Evolutionary conservation across 1,140 invertebrate species (phyloP), one percentile per base, ranked within the genome.

Genomic region (Nephila pilipes): DNA sequence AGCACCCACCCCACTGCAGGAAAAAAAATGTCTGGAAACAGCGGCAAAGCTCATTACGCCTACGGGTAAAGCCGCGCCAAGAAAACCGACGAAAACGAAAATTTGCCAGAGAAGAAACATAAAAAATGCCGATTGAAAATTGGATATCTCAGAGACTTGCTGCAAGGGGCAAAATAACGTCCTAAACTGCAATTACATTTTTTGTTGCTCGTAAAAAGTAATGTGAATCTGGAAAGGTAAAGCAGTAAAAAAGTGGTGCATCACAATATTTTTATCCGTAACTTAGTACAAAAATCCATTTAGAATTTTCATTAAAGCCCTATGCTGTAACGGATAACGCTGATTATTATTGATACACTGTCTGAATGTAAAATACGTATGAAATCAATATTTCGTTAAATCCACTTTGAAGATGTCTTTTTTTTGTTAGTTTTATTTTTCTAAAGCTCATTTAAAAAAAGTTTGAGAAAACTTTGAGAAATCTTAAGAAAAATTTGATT

Each of bases 181-280:
- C 46, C 46, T 29, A 55, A 55, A 55, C 36, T 81, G 80, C 80
- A 81, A 81, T 81, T 81, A 54, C 46, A 81, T 55, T 81, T 81
- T 81, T 81, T 81, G 80, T 46, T 81, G 80, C 22, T 55, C 80
- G 36, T 81, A 81, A 81, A 81, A 54, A 54, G 80, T n/a, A 8
- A 55, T n/a, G 80, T 55, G 46, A 54, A 55, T 46, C 12, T 54
- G 38, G 20, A 29, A 55, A 32, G 18, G 29, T 75, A 65, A 5
- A 12, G 22, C 38, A 46, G 38, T 1, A 46, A 46, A 46, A 46
- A 46, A 46, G 1, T 14, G 20, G 4, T 20, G 8, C 10, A 14
- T 81, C 38, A n/a, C 36, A 25, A 54, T n/a, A 55, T 81, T 81
- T 81, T 54, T 46, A 54, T 25, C 2, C 18, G 3, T 25, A 54